Evolutionary conservation across 2,888 invertebrate genomes (phyloP).

Genomic region (Cryptus viduatorius): DNA sequence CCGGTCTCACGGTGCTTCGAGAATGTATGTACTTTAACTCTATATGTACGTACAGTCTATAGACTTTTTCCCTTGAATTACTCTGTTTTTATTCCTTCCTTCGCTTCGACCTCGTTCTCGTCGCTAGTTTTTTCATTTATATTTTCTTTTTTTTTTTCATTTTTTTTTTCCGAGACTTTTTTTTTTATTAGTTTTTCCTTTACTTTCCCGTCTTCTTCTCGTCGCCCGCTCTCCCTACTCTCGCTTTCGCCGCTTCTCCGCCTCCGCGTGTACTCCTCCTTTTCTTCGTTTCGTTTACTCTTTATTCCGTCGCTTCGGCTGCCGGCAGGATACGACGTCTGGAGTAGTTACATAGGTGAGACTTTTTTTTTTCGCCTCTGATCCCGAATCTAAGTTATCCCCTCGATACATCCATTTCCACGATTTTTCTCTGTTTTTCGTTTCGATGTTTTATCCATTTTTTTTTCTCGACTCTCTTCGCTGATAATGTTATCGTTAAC

Average conservation of each 20-base stretch:
- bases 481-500: not conserved
- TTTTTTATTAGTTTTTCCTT: slow-evolving; percentile 7
- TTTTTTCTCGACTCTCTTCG: not conserved
- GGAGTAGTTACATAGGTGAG: slow-evolving; percentile 46
- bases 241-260: slow-evolving; percentile 62
- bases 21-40: slow-evolving; percentile 50
- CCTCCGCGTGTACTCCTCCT: slow-evolving; percentile 60
- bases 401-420: not conserved
- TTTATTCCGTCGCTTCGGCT: slow-evolving; percentile 69
- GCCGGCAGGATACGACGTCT: slow-evolving; percentile 59
- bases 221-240: slow-evolving; percentile 53
- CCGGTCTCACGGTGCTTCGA: not conserved
- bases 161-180: slow-evolving; percentile 34
- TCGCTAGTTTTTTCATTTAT: slow-evolving; percentile 18
- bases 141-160: slow-evolving; percentile 16
- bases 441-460: slow-evolving; percentile 59
- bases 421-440: slow-evolving; percentile 46
- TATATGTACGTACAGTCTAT: slow-evolving; percentile 49
- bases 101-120: slow-evolving; percentile 30
- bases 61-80: slow-evolving; percentile 50
- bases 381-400: slow-evolving; percentile 15
- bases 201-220: slow-evolving; percentile 35
- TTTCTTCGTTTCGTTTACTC: slow-evolving; percentile 63
- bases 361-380: slow-evolving; percentile 57
- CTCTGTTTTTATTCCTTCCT: slow-evolving; percentile 62